These are phyloP conservation scores for Syngnathus acus DNA, from an alignment of 2,797 vertebrate species.

Conservation along the genomic window DNA sequence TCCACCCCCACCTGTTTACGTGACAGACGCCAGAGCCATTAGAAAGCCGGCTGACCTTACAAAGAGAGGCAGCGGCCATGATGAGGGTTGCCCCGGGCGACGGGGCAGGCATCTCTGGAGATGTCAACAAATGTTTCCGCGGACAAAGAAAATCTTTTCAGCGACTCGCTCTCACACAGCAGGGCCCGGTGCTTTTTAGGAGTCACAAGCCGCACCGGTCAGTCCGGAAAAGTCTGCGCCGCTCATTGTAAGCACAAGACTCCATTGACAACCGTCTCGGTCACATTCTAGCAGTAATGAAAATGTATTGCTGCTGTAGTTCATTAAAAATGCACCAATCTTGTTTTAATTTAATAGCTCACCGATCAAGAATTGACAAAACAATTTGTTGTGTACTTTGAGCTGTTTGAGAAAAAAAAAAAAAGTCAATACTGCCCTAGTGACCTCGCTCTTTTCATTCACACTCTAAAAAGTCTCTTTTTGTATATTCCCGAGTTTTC, in stretches of 20 bases:
- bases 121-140: slow-evolving; percentile 55
- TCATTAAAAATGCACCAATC: background rate
- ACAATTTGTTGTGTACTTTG: too few species aligned
- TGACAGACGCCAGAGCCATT: slow-evolving; percentile 60
- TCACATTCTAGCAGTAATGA: background rate
- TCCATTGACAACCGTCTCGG: background rate
- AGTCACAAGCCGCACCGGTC: background rate
- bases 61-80: slow-evolving; percentile 52
- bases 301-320: background rate
- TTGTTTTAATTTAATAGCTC: too few species aligned
- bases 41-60: slow-evolving; percentile 49
- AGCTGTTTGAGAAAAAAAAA: too few species aligned
- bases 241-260: background rate
- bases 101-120: slow-evolving; percentile 46
- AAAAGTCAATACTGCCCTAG: background rate
- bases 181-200: background rate
- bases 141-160: slow-evolving; percentile 43
- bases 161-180: slow-evolving; percentile 15
- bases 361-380: too few species aligned
- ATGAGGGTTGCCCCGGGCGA: slow-evolving; percentile 52
- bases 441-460: background rate
- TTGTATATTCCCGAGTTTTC: background rate
- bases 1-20: slow-evolving; percentile 45
- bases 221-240: background rate
- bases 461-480: background rate